A percentile compares a stretch with the other conserved stretches of the same genome.
phyloP scores from a whole-genome alignment of 2,888 invertebrate species.

The Caenorhabditis zanzibari region DNA sequence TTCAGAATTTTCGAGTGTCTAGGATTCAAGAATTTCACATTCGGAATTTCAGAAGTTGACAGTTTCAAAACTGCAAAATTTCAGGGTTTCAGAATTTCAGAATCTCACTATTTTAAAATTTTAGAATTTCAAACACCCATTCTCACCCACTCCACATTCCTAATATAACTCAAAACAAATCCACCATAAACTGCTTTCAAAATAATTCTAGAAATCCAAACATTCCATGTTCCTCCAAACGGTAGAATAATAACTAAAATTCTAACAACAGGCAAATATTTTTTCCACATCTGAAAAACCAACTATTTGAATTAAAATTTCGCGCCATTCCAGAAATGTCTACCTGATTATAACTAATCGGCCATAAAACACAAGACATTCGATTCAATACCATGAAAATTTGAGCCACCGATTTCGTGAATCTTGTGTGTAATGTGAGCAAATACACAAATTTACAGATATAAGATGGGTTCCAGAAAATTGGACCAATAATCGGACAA shows the following conservation, averaged over 20 bases:
- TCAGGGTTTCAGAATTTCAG: too few relatives aligned
- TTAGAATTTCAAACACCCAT: too few relatives aligned
- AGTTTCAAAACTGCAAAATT: too few relatives aligned
- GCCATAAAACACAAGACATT: constrained; percentile 37
- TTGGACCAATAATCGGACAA: constrained; percentile 30
- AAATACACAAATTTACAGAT: constrained; percentile 24
- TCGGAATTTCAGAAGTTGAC: too few relatives aligned
- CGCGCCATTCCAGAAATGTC: neutral
- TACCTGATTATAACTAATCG: constrained; percentile 9
- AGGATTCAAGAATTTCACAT: too few relatives aligned
- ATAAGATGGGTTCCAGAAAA: constrained; percentile 19
- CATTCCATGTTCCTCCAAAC: constrained; percentile 9
- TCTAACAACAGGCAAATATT: neutral
- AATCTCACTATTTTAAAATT: neutral
- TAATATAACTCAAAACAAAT: constrained; percentile 24
- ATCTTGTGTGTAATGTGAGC: constrained; percentile 2
- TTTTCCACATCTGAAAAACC: constrained; percentile 1
- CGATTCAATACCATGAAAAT: constrained; percentile 36
- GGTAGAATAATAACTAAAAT: neutral
- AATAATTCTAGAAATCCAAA: constrained; percentile 1
- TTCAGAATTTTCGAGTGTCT: too few relatives aligned
- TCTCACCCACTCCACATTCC: constrained; percentile 30
- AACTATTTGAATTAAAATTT: neutral
- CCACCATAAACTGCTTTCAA: constrained; percentile 12
- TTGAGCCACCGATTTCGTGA: constrained; percentile 35